Evolutionary conservation across 92 coral and sea anemone species (phyloP), one percentile per base, ranked within the genome.

Genomic region (Phenganax subtilis): DNA sequence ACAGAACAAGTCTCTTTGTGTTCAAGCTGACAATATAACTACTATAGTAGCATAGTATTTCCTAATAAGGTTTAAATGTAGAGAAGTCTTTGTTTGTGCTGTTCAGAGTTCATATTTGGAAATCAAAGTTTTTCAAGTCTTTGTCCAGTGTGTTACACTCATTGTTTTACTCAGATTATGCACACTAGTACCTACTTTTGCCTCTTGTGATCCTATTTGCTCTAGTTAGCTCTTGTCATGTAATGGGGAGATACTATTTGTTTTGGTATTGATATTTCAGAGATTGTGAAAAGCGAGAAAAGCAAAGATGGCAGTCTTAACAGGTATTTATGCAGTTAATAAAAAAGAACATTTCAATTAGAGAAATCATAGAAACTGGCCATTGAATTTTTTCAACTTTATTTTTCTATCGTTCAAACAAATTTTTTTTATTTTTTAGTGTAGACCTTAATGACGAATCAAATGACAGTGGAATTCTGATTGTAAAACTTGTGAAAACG

Each of bases 401-500:
- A 30, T 15, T 30, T 8, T 30, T 44, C 15, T 47, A 37, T 14
- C 0, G 7, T 72, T 12, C 25, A 55, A 55, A 30, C 53, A 57
- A 12, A 9, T 10, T 16, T 76, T 12, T 44, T 71, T 71, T 71
- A 6, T 53, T 20, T 73, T 73, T 59, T 59, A 76, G 81, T 76
- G 56, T 69, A 57, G 58, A 29, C 51, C 27, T 58, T 6, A 73
- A 73, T 16, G 12, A 73, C 12, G 77, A 73, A 54, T 58, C 58
- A 55, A 53, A 73, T 15, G 77, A 73, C 31, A 73, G 16, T 28
- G 83, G 83, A 66, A 79, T 63, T 62, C 53, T 79, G 74, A 57
- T 79, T 47, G 83, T 79, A 14, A 79, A 79, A 61, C 83, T 79
- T 52, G 83, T 79, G 12, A 79, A 79, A 52, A 47, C 74, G 5